Evolutionary conservation across 2,888 invertebrate species (phyloP).

Genomic region (Gymnocheta viridis): DNA sequence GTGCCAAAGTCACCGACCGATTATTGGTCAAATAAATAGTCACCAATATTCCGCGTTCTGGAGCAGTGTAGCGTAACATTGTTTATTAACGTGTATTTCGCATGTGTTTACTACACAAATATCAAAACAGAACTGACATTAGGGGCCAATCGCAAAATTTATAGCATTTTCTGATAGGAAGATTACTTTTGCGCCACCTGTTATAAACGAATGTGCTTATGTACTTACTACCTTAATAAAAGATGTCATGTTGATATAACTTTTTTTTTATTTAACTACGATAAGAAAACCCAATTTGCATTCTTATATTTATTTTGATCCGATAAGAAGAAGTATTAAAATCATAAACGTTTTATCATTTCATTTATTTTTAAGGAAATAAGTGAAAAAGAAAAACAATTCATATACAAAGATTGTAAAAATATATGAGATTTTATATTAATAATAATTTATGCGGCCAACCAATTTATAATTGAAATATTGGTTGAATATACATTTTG

Average conservation of each 20-base stretch:
- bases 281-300: neutral
- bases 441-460: neutral
- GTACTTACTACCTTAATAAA: neutral
- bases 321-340: conserved; percentile 53
- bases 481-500: neutral
- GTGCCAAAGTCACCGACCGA: too few species aligned
- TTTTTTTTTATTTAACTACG: neutral
- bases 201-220: too few species aligned
- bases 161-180: too few species aligned
- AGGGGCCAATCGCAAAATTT: too few species aligned
- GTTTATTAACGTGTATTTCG: too few species aligned
- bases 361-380: neutral
- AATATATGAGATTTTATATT: neutral
- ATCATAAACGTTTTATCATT: conserved; percentile 5
- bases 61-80: too few species aligned
- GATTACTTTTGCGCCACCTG: too few species aligned
- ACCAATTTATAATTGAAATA: neutral
- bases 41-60: too few species aligned
- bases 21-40: too few species aligned
- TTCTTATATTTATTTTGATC: conserved; percentile 27
- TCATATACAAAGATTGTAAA: neutral
- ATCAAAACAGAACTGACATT: too few species aligned
- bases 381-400: neutral
- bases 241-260: neutral
- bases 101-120: too few species aligned